Base-by-base conservation (phyloP, 2,797 vertebrate genomes). In the Buphagus erythrorhynchus region DNA sequence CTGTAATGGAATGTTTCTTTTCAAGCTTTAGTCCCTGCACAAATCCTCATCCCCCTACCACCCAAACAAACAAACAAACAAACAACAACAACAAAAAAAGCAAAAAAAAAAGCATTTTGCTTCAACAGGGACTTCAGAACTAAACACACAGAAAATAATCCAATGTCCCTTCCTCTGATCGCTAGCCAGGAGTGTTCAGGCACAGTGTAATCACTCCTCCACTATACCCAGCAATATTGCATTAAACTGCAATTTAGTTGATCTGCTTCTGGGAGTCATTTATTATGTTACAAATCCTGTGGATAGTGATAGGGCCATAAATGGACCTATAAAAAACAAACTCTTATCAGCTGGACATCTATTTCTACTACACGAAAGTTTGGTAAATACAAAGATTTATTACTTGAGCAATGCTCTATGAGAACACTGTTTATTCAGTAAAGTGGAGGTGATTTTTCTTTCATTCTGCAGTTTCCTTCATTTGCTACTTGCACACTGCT, bases 221-320 rank as follows among this genome's bases (percentile, higher is more conserved):
- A 51, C 62, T 67, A 78, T 16, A 81, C 16, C 40, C 74, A 86
- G 68, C 66, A 73, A 75, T 73, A 78, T 24, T 88, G 59, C 80
- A 86, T 88, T 95, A 87, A 93, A 85, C 40, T 94, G 38, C 73
- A 92, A 95, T 93, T 95, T 73, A 96, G 63, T 51, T 93, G 55
- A 76, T 88, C 71, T 92, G 13, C 83, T 96, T 81, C 69, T 78
- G 65, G 80, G 71, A 96, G 76, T 79, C 63, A 92, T 82, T 94
- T 85, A 74, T 90, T 87, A 92, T 48, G 81, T 82, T 90, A 58
- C 0, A 7, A 88, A 63, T 82, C 80, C 63, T 79, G 63, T 84
- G 74, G 86, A 62, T 25, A 90, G 77, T 57, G 59, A 86, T 49
- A 92, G 48, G 72, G 48, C 63, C 65, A 87, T 88, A 95, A 94